Evolutionary conservation across 2,797 vertebrate genomes (phyloP).

Genomic region (Sylvia borin): DNA sequence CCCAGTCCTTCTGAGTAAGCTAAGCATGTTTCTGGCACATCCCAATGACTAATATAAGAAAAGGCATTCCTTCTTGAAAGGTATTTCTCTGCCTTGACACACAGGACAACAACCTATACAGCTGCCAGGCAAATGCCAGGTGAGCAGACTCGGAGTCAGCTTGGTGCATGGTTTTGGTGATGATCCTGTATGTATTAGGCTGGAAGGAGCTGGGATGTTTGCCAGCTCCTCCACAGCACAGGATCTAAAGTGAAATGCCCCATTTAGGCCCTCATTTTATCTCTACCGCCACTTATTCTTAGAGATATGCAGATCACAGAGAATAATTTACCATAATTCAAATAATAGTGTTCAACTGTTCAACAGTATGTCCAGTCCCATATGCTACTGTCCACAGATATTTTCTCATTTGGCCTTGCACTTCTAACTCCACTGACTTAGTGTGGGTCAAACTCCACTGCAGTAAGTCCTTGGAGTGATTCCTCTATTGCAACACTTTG

Average conservation of each 20-base stretch:
- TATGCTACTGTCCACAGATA: neutral
- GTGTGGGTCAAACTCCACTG: neutral
- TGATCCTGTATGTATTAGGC: neutral
- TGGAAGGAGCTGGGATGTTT: neutral
- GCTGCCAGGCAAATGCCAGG: neutral
- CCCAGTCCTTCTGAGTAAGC: neutral
- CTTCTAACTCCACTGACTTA: neutral
- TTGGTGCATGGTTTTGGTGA: neutral
- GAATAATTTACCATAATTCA: neutral
- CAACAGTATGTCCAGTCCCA: neutral
- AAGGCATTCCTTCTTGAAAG: neutral
- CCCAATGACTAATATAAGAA: neutral
- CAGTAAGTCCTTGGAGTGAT: constrained; percentile 6
- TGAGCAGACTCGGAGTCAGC: neutral
- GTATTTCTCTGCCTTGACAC: neutral
- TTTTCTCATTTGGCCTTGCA: neutral
- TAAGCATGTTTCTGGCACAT: neutral
- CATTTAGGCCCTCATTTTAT: neutral
- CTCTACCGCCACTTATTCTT: neutral
- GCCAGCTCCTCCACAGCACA: neutral
- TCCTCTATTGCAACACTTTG: constrained; percentile 13
- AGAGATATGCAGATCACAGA: neutral
- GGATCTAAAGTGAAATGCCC: neutral
- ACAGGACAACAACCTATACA: neutral
- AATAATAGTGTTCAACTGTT: neutral